Base-by-base conservation (phyloP, 2,888 invertebrate genomes). In the Ectropis crepuscularia region DNA sequence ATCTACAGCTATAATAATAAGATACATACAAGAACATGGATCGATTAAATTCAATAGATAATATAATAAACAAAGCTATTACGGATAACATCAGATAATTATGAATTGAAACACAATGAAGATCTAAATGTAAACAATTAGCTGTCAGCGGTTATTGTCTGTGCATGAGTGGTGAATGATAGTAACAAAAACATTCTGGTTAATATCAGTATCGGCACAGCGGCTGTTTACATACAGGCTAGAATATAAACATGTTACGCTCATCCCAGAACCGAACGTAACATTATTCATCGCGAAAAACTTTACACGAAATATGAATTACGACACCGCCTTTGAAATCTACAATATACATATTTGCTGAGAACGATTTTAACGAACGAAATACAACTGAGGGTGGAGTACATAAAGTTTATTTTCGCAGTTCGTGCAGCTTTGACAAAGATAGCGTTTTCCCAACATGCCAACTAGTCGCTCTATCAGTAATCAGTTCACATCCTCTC, bases 401-500 rank as follows among this genome's bases (percentile, higher is more conserved):
- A n/a, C 6, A 11, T 39, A 11, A 38, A 53, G 51, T 57, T 38
- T 41, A 47, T 5, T 42, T 57, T 62, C 42, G 62, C 57, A 57
- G 28, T 55, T 47, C 9, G 42, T 41, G 55, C 36, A 64, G 53
- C 50, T 51, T 57, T 48, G 37, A 51, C 45, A 42, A 41, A 61
- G 50, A 61, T 55, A 61, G 53, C 55, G 49, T 60, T 53, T 63
- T 69, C 68, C 65, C 66, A 61, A 71, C 72, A 70, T 55, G 61
- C 48, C 55, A 64, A 50, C 64, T 59, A 53, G 55, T 28, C 48
- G 46, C 65, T 53, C 63, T 69, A 71, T 79, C 79, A 73, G 70
- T 80, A 84, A 85, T 82, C 82, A 79, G 81, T 78, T 78, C 83
- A 80, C 82, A 85, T 84, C 79, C 79, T 80, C 78, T 75, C 77